Conservation (phyloP, 2,797 vertebrate genomes). For the Xenopus petersii region DNA sequence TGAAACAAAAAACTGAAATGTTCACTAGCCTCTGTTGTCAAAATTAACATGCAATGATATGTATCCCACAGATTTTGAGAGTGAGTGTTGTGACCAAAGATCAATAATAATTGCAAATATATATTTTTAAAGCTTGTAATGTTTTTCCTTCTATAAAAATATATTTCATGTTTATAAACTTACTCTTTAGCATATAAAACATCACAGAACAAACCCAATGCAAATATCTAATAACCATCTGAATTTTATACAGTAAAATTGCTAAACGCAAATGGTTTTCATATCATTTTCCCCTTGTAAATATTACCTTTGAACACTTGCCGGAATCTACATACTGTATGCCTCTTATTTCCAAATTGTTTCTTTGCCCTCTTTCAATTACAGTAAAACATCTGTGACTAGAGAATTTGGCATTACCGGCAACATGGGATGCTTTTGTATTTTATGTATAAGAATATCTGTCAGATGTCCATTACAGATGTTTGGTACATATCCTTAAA, state of each 20-base stretch:
- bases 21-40: too few species aligned
- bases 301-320: slow-evolving; percentile 49
- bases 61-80: too few species aligned
- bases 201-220: slow-evolving; percentile 8
- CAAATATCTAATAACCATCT: slow-evolving; percentile 32
- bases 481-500: too few species aligned
- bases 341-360: slow-evolving; percentile 54
- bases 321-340: slow-evolving; percentile 52
- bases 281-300: slow-evolving; percentile 53
- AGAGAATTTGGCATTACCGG: slow-evolving; percentile 57
- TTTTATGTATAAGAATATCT: slow-evolving; percentile 62
- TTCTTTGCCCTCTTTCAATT: slow-evolving; percentile 58
- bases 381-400: slow-evolving; percentile 61
- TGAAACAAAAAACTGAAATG: too few species aligned
- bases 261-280: slow-evolving; percentile 37
- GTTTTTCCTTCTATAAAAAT: too few species aligned
- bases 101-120: too few species aligned
- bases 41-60: too few species aligned
- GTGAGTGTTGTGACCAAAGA: too few species aligned
- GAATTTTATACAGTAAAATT: slow-evolving; percentile 31
- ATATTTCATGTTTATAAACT: too few species aligned
- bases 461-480: slow-evolving; percentile 52
- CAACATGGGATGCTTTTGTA: slow-evolving; percentile 52
- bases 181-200: background rate
- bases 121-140: too few species aligned